phyloP scores from a whole-genome alignment of 2,888 invertebrate species.

The Bembecia ichneumoniformis region DNA sequence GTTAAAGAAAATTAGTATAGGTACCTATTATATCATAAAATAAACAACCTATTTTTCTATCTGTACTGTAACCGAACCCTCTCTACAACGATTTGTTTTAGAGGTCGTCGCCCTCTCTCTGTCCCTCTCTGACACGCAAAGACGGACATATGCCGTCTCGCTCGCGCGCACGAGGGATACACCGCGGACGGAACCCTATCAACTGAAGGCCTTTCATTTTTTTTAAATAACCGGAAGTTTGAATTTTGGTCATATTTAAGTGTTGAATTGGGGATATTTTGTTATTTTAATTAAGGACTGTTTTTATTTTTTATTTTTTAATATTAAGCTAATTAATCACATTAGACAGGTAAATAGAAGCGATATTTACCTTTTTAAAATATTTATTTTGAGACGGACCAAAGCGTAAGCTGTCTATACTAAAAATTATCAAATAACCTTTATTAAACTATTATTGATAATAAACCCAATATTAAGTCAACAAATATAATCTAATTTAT shows the following conservation, averaged over 20 bases:
- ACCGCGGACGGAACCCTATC: constrained; percentile 46
- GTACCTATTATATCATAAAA: no score
- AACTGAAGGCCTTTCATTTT: constrained; percentile 47
- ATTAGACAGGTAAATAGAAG: no score
- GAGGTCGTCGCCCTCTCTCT: constrained; percentile 62
- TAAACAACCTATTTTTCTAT: constrained; percentile 28
- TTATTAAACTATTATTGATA: no score
- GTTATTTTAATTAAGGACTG: not conserved
- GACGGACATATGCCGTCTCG: constrained; percentile 31
- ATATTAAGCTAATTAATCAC: no score
- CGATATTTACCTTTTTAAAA: no score
- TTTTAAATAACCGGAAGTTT: constrained; percentile 49
- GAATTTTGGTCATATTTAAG: constrained; percentile 29
- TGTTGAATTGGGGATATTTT: not conserved
- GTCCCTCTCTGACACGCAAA: constrained; percentile 36
- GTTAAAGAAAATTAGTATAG: no score
- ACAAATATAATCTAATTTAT: no score
- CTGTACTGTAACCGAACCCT: constrained; percentile 65
- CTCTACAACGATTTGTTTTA: constrained; percentile 69
- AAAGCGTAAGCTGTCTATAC: no score
- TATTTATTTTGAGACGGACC: no score
- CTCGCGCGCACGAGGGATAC: constrained; percentile 48
- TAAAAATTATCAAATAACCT: no score
- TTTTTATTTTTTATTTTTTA: not conserved
- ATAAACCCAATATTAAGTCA: no score